A percentile compares a stretch with the other conserved stretches of the same genome.
Evolutionary conservation across 2,113 vertebrate species (phyloP).

Genomic region (Saguinus midas): DNA sequence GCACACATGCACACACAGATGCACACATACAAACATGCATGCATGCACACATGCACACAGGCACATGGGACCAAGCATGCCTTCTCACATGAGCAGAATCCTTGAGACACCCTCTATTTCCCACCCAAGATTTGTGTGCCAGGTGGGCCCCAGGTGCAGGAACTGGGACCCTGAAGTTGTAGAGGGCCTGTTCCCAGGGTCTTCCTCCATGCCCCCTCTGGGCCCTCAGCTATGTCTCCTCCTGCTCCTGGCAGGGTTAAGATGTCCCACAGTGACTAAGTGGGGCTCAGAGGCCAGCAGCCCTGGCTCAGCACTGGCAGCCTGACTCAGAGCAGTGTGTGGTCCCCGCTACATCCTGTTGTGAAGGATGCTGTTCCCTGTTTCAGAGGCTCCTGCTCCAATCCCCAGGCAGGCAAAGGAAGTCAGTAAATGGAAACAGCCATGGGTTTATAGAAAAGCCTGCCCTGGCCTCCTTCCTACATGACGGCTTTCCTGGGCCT

Average conservation of each 20-base stretch:
- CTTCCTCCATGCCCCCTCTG: background rate
- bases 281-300: background rate
- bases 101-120: background rate
- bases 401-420: slow-evolving; percentile 25
- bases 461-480: background rate
- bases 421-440: background rate
- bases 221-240: background rate
- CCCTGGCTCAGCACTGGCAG: background rate
- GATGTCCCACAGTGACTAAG: background rate
- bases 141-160: background rate
- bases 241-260: background rate
- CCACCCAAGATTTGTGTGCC: background rate
- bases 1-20: no score
- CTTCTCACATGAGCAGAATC: background rate
- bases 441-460: background rate
- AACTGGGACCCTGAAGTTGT: background rate
- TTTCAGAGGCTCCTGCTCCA: background rate
- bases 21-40: no score
- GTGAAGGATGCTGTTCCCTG: background rate
- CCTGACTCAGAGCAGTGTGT: slow-evolving; percentile 30
- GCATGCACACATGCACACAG: background rate
- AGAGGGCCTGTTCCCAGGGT: background rate
- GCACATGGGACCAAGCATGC: background rate
- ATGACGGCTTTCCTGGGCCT: background rate
- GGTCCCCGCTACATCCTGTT: slow-evolving; percentile 37